Base-by-base conservation (phyloP, 2,113 vertebrate species). In the Philantomba maxwellii region DNA sequence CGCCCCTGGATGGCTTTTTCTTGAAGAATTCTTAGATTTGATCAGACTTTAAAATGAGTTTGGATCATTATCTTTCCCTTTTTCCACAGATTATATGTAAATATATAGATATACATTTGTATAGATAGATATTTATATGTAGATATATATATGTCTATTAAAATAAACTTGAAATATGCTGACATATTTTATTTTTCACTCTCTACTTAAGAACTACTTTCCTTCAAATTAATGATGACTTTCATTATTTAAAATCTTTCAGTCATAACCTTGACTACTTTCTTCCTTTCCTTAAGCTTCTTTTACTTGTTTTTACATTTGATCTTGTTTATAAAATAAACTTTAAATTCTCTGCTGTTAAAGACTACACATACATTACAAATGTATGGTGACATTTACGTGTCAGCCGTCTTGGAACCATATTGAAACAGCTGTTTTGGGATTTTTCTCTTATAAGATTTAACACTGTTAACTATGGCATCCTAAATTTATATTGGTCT, bases 131-230 rank as follows among this genome's bases (percentile, higher is more conserved):
- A 82, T 15, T 82, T 53, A 55, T 15, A 82, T 25, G 3, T 36
- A 55, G 49, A 82, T 82, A 23, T 58, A 17, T 39, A 13, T 58
- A 3, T 57, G 8, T 77, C 11, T 45, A 23, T 47, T 78, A 33
- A 87, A 84, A 84, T 93, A 1, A 28, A 53, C 82, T 91, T 83
- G 26, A 94, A 86, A 82, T 28, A 55, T 43, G 73, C 95, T 98
- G 62, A 84, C 60, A 91, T 97, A 33, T 98, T 97, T 98, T 96
- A 90, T 60, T 96, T 98, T 62, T 80, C 13, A 77, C 47, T 96
- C 95, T 97, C 91, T 90, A 93, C 89, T 96, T 98, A 97, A 97
- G 97, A 97, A 98, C 86, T 97, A 97, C 86, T 97, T 98, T 96
- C 64, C 89, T 98, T 98, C 93, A 98, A 97, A 97, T 83, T 96